Percentiles rank a stretch among this genome's conserved stretches.
Conservation (phyloP, 2,113 vertebrate genomes). For the Heterotis niloticus region DNA sequence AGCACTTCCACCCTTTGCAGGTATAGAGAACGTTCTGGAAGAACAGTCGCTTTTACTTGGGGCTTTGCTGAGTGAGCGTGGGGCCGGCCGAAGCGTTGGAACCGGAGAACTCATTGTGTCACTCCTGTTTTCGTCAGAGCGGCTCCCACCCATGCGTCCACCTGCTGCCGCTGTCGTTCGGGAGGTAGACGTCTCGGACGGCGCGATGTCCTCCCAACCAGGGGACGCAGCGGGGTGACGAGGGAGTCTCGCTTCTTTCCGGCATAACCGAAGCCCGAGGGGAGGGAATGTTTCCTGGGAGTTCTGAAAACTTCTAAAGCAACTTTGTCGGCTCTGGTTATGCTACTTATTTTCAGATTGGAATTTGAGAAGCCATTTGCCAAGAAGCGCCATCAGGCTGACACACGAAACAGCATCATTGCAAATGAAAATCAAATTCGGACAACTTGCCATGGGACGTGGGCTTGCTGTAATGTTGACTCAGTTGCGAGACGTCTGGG, state of each 20-base stretch:
- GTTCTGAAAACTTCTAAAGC: neutral
- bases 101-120: neutral
- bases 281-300: neutral
- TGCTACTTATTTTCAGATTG: neutral
- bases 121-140: slow-evolving; percentile 7
- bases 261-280: neutral
- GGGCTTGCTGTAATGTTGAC: no score
- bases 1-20: no score
- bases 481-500: no score
- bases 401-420: no score
- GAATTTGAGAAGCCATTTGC: neutral
- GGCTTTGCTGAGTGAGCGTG: no score
- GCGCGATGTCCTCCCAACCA: neutral
- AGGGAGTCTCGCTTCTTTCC: neutral
- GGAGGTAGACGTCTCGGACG: neutral
- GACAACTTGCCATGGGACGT: no score
- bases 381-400: no score
- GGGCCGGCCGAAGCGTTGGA: neutral
- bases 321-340: neutral
- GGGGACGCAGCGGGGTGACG: neutral
- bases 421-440: no score
- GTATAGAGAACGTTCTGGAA: no score
- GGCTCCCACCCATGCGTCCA: neutral
- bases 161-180: neutral
- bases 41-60: no score